Conservation (phyloP, 2,113 vertebrate genomes). For the Odocoileus hemionus region DNA sequence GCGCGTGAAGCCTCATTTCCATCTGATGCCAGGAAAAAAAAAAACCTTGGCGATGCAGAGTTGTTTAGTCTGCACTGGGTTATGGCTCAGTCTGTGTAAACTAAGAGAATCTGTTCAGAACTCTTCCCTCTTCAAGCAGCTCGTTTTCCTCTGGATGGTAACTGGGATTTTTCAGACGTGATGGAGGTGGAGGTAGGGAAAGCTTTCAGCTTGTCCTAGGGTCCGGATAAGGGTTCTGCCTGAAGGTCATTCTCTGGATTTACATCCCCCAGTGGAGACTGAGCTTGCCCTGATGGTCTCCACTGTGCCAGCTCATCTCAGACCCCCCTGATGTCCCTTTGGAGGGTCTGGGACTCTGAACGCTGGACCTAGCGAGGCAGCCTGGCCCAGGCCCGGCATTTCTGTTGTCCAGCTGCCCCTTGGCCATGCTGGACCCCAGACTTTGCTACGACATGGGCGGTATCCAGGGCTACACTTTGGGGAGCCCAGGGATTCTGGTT, state of each 20-base stretch:
- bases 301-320: background rate
- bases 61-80: background rate
- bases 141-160: background rate
- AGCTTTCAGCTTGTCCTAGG: background rate
- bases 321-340: background rate
- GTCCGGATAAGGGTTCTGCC: background rate
- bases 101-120: background rate
- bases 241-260: background rate
- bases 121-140: background rate
- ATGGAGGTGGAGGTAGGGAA: too few relatives aligned
- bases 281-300: too few relatives aligned
- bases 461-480: rapidly evolving
- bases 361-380: background rate
- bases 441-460: background rate
- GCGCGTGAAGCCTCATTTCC: background rate
- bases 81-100: background rate
- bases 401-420: background rate
- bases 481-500: background rate
- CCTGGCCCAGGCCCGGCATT: background rate
- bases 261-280: background rate
- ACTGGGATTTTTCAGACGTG: background rate
- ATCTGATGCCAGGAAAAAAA: background rate
- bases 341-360: background rate
- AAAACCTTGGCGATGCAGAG: background rate
- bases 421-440: background rate